Evolutionary conservation across 2,113 vertebrate species (phyloP).

Genomic region (Mesoclemmys tuberculata): DNA sequence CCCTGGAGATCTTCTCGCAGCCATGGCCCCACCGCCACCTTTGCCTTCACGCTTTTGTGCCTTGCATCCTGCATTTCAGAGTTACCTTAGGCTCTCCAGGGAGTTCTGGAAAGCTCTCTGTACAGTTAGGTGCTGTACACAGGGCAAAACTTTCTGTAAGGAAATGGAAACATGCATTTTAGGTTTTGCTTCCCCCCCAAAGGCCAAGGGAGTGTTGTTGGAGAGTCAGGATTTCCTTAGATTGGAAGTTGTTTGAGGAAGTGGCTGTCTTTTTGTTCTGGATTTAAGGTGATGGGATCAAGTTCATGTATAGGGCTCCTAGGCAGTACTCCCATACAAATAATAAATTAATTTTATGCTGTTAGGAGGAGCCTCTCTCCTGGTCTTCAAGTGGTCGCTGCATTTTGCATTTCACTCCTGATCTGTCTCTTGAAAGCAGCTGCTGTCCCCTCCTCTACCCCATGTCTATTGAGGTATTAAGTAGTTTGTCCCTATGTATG

Average conservation of each 20-base stretch:
- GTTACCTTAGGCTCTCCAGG: background rate
- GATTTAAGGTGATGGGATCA: no score
- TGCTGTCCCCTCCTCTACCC: rapidly evolving
- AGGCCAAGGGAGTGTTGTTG: no score
- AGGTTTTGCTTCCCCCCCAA: background rate
- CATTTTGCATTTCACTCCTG: background rate
- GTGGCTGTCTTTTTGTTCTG: no score
- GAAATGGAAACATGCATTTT: background rate
- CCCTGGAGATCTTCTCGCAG: background rate
- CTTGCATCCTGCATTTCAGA: background rate
- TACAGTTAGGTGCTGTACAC: background rate
- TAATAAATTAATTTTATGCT: background rate
- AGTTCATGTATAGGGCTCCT: no score
- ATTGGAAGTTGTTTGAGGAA: no score
- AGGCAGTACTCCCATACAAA: rapidly evolving
- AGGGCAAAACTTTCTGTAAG: background rate
- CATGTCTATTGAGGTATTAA: background rate
- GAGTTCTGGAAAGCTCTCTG: background rate
- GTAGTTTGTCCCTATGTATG: rapidly evolving
- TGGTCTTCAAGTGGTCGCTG: rapidly evolving
- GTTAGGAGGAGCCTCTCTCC: rapidly evolving
- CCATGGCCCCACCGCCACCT: background rate
- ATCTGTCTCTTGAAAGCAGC: background rate
- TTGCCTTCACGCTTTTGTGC: background rate
- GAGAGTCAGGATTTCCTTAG: no score